Conservation (phyloP, 2,797 vertebrate genomes). For the Eidolon dupreanum region DNA sequence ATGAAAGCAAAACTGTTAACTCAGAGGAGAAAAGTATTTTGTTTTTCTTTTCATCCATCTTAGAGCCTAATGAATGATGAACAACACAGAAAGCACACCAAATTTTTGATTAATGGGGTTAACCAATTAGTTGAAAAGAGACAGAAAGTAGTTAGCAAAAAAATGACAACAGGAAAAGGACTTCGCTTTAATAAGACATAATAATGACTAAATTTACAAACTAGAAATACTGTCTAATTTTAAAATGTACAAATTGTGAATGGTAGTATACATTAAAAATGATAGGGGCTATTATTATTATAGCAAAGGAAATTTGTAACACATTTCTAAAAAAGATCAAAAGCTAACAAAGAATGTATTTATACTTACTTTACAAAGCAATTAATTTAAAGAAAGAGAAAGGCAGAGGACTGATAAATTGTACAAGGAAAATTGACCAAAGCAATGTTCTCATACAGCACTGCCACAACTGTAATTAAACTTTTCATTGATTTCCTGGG, state of each 20-base stretch:
- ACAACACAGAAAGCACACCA: not conserved
- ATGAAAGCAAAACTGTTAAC: not conserved
- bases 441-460: slow-evolving; percentile 78
- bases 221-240: not conserved
- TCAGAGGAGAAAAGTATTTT: not conserved
- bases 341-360: slow-evolving; percentile 58
- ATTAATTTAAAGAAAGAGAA: slow-evolving; percentile 66
- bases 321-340: slow-evolving; percentile 30
- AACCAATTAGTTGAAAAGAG: not conserved
- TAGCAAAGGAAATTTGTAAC: not conserved
- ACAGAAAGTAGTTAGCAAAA: not conserved
- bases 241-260: not conserved
- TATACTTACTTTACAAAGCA: slow-evolving; percentile 53
- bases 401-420: slow-evolving; percentile 62
- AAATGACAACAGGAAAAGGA: not conserved
- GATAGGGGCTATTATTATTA: not conserved
- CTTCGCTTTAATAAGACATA: not conserved
- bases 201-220: not conserved
- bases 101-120: not conserved
- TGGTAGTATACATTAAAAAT: not conserved
- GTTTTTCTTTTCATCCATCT: not conserved
- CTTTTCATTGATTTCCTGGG: slow-evolving; percentile 84
- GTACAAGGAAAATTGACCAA: slow-evolving; percentile 73
- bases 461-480: slow-evolving; percentile 84
- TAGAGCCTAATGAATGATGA: not conserved